Evolutionary conservation across 2,888 invertebrate species (phyloP).

Genomic region (Prosopocoilus inquinatus): DNA sequence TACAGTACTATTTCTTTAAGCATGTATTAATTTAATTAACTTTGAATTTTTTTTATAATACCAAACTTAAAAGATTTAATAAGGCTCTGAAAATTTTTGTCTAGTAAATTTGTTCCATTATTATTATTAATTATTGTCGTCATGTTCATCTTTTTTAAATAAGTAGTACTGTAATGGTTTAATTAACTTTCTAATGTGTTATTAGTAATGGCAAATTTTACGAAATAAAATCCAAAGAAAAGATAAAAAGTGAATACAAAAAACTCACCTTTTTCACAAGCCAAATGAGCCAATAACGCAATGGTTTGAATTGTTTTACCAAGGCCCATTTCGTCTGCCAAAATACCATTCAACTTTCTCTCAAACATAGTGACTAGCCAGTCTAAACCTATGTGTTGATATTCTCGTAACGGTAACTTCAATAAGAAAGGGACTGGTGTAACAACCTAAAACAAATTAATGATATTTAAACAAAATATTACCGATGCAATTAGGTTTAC

Average conservation of each 20-base stretch:
- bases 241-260: not conserved
- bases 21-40: no score
- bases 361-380: slow-evolving; percentile 97
- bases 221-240: not conserved
- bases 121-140: no score
- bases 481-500: no score
- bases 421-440: slow-evolving; percentile 92
- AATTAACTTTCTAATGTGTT: no score
- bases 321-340: slow-evolving; percentile 96
- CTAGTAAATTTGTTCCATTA: no score
- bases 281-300: slow-evolving; percentile 88
- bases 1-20: no score
- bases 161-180: no score
- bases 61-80: no score
- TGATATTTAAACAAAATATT: slow-evolving; percentile 3
- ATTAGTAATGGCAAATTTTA: no score
- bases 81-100: no score
- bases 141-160: no score
- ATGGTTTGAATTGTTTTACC: slow-evolving; percentile 98
- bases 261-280: slow-evolving; percentile 75
- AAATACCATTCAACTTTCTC: slow-evolving; percentile 90
- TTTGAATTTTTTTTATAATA: no score
- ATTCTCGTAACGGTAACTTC: slow-evolving; percentile 87
- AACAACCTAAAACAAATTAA: slow-evolving; percentile 62
- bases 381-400: slow-evolving; percentile 95